Percentiles rank a stretch among this genome's conserved stretches.
Conservation (phyloP, 2,888 invertebrate genomes). For the Dolichopus griseipennis region DNA sequence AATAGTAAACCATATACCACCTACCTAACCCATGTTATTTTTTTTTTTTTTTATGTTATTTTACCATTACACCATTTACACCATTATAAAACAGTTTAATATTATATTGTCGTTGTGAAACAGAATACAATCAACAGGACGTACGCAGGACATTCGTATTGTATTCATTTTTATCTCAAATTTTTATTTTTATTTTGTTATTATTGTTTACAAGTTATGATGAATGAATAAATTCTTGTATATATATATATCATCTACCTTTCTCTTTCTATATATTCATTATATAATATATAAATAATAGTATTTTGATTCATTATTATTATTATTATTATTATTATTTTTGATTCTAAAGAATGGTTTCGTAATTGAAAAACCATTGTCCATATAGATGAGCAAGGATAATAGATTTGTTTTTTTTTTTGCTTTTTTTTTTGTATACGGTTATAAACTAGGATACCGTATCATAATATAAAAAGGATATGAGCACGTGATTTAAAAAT, state of each 20-base stretch:
- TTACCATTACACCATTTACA: background rate
- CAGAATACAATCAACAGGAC: background rate
- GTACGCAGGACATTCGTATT: slow-evolving; percentile 1
- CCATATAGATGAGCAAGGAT: background rate
- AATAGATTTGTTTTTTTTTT: background rate
- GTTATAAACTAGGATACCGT: too few relatives aligned
- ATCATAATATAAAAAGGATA: too few relatives aligned
- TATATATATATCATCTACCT: background rate
- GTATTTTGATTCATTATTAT: background rate
- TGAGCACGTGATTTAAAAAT: too few relatives aligned
- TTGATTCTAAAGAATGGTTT: background rate
- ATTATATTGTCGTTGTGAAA: too few relatives aligned
- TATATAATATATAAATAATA: background rate
- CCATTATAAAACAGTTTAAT: background rate
- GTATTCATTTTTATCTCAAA: background rate
- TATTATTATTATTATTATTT: too few relatives aligned
- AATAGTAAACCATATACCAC: background rate
- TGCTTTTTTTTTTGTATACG: too few relatives aligned
- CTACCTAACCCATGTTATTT: background rate
- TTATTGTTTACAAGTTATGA: background rate
- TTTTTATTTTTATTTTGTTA: too few relatives aligned
- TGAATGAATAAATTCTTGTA: background rate
- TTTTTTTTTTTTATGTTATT: too few relatives aligned
- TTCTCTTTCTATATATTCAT: background rate
- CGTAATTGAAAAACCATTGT: background rate